Evolutionary conservation across 2,888 invertebrate species (phyloP).

Genomic region (Enoplolaimus lenunculus): DNA sequence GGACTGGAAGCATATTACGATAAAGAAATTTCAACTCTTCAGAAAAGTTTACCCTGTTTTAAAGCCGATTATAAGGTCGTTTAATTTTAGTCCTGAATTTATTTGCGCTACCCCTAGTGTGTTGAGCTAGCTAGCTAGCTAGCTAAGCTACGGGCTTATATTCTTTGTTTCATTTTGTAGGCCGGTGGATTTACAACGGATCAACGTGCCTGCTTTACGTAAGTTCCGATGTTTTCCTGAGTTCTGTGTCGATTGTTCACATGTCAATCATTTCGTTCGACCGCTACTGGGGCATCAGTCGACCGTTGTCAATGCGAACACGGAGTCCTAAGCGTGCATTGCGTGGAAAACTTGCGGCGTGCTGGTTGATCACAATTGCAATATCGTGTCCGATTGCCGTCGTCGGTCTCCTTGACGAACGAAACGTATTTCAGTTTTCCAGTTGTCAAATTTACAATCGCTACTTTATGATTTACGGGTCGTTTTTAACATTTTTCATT

Average conservation of each 20-base stretch:
- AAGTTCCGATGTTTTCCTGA: conserved; percentile 56
- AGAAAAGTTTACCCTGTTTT: too few species aligned
- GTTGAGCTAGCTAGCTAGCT: too few species aligned
- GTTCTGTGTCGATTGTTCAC: conserved; percentile 49
- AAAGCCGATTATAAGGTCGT: too few species aligned
- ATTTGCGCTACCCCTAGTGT: too few species aligned
- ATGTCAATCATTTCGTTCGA: conserved; percentile 50
- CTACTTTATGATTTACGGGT: conserved; percentile 49
- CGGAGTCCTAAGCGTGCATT: conserved; percentile 64
- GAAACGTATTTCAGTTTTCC: conserved; percentile 43
- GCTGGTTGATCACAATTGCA: conserved; percentile 79
- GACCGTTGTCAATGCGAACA: conserved; percentile 79
- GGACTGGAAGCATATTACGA: too few species aligned
- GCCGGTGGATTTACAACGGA: conserved; percentile 66
- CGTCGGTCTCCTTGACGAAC: conserved; percentile 44
- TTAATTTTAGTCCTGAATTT: too few species aligned
- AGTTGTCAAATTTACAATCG: conserved; percentile 43
- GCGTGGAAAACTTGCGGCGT: conserved; percentile 68
- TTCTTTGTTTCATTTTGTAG: conserved; percentile 44
- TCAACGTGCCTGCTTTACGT: conserved; percentile 56
- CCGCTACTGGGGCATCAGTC: conserved; percentile 70
- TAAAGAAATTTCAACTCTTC: too few species aligned
- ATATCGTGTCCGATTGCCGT: conserved; percentile 69
- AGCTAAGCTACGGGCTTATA: too few species aligned
- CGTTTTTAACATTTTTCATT: conserved; percentile 86